Percentiles rank a stretch among this genome's conserved stretches.
phyloP scores from a whole-genome alignment of 2,113 vertebrate genomes.

The Microcebus griseorufus region DNA sequence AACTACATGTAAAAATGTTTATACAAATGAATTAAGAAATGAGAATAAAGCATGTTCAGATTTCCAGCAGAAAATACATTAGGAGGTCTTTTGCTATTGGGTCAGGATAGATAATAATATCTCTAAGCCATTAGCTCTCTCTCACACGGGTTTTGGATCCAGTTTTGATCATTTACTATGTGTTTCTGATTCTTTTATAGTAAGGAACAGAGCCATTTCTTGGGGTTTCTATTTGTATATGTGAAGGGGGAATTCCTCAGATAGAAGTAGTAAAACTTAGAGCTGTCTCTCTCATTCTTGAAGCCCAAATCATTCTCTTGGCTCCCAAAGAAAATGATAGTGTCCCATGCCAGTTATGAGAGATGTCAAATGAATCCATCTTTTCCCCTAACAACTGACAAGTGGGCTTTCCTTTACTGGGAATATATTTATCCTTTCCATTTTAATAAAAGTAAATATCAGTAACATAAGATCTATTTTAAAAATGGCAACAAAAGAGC shows the following conservation, averaged over 20 bases:
- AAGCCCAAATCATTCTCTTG: not conserved
- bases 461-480: not conserved
- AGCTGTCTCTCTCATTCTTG: not conserved
- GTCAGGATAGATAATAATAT: not conserved
- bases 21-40: not conserved
- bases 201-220: not conserved
- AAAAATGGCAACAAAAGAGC: not conserved
- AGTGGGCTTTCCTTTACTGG: not conserved
- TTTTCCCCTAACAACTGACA: not conserved
- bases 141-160: not conserved
- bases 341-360: not conserved
- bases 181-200: not conserved
- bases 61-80: not conserved
- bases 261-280: not conserved
- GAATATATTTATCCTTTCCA: not conserved
- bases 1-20: not conserved
- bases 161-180: not conserved
- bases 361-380: not conserved
- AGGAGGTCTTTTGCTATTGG: not conserved
- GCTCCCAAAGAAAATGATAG: not conserved
- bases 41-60: not conserved
- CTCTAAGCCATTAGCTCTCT: not conserved
- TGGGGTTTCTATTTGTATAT: not conserved
- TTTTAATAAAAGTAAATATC: slow-evolving; percentile 15
- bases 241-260: not conserved